Evolutionary conservation across 1,140 invertebrate genomes (phyloP).

Genomic region (Campoletis sonorensis): DNA sequence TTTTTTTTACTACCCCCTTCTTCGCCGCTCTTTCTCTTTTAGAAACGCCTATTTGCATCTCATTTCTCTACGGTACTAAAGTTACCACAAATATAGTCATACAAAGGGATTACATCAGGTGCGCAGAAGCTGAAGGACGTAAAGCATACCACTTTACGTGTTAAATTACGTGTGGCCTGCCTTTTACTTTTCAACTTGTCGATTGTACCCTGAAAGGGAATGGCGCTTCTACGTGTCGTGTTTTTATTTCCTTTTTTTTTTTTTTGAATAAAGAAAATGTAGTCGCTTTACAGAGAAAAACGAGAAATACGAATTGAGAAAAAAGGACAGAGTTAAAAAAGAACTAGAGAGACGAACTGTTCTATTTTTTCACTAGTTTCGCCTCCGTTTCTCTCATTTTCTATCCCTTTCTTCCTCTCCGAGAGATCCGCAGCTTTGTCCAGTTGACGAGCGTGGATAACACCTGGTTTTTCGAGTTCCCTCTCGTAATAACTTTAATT

Average conservation of each 20-base stretch:
- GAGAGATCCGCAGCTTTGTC: neutral
- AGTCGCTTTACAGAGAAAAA: neutral
- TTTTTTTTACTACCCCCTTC: neutral
- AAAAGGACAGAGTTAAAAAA: neutral
- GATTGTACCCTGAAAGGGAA: too few species aligned
- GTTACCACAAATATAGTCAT: neutral
- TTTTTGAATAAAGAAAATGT: neutral
- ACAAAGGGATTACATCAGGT: too few species aligned
- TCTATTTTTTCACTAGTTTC: slow-evolving; percentile 3
- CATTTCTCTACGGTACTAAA: slow-evolving; percentile 20
- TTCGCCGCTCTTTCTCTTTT: neutral
- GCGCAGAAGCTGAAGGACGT: too few species aligned
- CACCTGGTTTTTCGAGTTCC: neutral
- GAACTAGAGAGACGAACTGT: neutral
- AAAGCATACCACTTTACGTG: too few species aligned
- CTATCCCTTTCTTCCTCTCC: neutral
- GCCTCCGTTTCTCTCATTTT: neutral
- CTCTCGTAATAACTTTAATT: neutral
- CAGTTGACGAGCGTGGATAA: neutral
- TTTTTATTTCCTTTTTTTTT: too few species aligned
- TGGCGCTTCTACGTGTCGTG: too few species aligned
- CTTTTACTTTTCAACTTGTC: too few species aligned
- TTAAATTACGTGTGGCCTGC: too few species aligned
- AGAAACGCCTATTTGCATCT: slow-evolving; percentile 32
- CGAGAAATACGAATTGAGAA: neutral